Evolutionary conservation across 2,888 invertebrate species (phyloP), one percentile per base, ranked within the genome.

Genomic region (Amorpha juglandis): DNA sequence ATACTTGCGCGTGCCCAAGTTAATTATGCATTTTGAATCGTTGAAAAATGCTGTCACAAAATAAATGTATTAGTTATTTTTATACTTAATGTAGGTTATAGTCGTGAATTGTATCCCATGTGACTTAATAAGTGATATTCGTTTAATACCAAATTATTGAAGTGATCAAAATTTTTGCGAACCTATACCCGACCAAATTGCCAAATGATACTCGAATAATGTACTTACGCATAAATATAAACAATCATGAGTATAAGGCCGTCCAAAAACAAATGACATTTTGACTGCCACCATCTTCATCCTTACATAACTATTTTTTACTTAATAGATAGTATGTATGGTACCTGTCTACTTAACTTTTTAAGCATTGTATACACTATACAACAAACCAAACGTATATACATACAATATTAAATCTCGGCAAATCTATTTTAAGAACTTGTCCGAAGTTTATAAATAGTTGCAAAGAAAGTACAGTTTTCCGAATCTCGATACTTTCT

Each of bases 81-180:
- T 78, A 72, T 83, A 76, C 80, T 74, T 82, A 76, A 87, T 84
- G 79, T 83, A 84, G 79, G 77, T 80, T 80, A 19, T 78, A 78
- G 74, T 74, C 74, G 76, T 82, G 33, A 52, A 80, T 76, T 78
- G 67, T 76, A 75, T 74, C 73, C 72, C 67, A 74, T 75, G 74
- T 77, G 73, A 73, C 74, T 82, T 81, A 80, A 79, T 79, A 76
- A 83, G 82, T 84, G 83, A 82, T 81, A 82, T 83, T 72, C 67
- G 70, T 69, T 70, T 45, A 38, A 42, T 62, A 52, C 51, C 68
- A 67, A 73, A 73, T 63, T 70, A 71, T 42, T 70, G 35, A n/a
- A 50, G 51, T 65, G 35, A 58, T 48, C 68, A 71, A 73, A 71
- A 74, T 66, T 67, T n/a, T 63, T 69, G 70, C 74, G 68, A 70